Base-by-base conservation (phyloP, 2,797 vertebrate species). In the Chaenodraco wilsoni region DNA sequence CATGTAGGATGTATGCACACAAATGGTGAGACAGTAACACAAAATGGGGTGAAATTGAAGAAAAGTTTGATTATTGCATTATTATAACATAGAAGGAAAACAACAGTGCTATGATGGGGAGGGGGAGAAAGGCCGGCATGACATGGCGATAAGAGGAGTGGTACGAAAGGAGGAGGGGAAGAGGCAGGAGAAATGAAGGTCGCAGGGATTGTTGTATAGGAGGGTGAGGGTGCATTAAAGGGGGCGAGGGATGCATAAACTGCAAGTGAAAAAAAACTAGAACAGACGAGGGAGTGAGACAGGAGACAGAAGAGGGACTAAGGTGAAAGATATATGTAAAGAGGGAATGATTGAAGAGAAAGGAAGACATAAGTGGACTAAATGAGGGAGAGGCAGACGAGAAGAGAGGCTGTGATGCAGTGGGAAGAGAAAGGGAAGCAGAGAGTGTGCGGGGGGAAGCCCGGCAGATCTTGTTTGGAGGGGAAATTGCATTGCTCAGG, bases 401-500 rank as follows among this genome's bases (percentile, higher is more conserved):
- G 27, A 63, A 50, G 76, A 52, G 23, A 44, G 62, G 9, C 37
- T 23, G 72, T 61, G 60, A 65, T 66, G 74, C 60, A 31, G 61
- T 44, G 78, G 54, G 21, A 59, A 62, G 67, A 21, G 54, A 63
- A 44, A 48, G 74, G 8, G 9, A 21, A 45, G 64, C 23, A 27
- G 40, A 9, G 77, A 43, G 73, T 5, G n/a, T 1, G 45, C 64
- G 60, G 65, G 81, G 87, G 84, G 76, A 84, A 85, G 86, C 84
- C 87, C 85, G 1, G 79, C 80, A 89, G 84, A 90, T 91, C 88
- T 88, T 87, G 77, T 88, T 88, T 90, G 52, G 84, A 86, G 86
- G 90, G 92, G 89, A 92, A 94, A 94, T 91, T 91, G 90, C 89
- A 92, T 90, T 87, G 85, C 89, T 88, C 88, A 93, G 90, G 92